A percentile compares a stretch with the other conserved stretches of the same genome.
phyloP scores from a whole-genome alignment of 2,888 invertebrate genomes.

The Idaea biselata region DNA sequence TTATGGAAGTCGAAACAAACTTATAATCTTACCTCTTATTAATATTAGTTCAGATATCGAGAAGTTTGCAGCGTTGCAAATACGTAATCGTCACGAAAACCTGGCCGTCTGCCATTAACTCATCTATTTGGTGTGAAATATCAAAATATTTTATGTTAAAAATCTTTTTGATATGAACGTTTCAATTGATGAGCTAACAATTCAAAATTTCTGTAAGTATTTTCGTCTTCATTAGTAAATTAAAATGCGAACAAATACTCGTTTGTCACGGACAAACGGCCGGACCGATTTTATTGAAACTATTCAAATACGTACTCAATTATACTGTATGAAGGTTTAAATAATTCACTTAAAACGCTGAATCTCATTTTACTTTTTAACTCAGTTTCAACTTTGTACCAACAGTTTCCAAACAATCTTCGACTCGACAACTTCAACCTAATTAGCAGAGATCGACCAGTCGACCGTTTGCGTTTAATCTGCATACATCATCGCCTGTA shows the following conservation, averaged over 20 bases:
- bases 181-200: neutral
- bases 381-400: neutral
- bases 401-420: neutral
- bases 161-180: neutral
- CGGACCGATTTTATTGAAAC: neutral
- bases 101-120: neutral
- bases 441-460: neutral
- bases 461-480: neutral
- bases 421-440: neutral
- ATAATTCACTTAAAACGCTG: neutral
- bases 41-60: neutral
- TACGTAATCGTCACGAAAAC: neutral
- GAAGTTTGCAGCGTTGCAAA: neutral
- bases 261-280: neutral
- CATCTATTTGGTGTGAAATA: neutral
- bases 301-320: neutral
- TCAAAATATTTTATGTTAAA: neutral
- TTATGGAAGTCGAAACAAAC: too few relatives aligned
- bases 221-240: neutral
- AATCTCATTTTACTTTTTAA: neutral
- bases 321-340: neutral
- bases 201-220: neutral
- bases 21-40: neutral
- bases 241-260: neutral
- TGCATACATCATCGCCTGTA: neutral